Conservation (phyloP, 1,140 invertebrate species). For the Sesamia nonagrioides region DNA sequence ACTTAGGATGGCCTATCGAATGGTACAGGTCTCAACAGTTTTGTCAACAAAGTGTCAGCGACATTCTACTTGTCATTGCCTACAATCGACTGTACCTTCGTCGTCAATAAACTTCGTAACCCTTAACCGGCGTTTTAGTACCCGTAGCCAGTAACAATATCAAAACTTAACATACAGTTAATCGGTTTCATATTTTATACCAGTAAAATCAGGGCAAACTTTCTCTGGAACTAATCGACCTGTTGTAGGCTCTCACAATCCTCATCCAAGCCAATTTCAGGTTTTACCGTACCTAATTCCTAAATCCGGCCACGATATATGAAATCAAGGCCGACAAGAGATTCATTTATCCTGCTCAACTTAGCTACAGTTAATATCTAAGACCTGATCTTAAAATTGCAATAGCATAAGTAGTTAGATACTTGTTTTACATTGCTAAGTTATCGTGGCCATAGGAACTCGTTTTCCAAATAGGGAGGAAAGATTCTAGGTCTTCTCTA, state of each 20-base stretch:
- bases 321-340: slow-evolving; percentile 21
- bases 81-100: too few species aligned
- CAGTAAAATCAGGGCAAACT: background rate
- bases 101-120: too few species aligned
- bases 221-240: background rate
- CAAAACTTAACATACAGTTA: background rate
- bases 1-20: too few species aligned
- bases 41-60: too few species aligned
- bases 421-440: slow-evolving; percentile 27
- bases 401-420: slow-evolving; percentile 16
- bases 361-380: slow-evolving; percentile 26
- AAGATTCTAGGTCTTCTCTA: slow-evolving; percentile 22
- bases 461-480: slow-evolving; percentile 27
- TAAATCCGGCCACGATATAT: slow-evolving; percentile 15
- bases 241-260: background rate
- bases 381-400: slow-evolving; percentile 28
- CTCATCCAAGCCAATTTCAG: slow-evolving; percentile 5
- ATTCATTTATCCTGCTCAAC: slow-evolving; percentile 35
- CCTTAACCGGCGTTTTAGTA: too few species aligned
- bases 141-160: too few species aligned
- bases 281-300: slow-evolving; percentile 6
- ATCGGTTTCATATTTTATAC: slow-evolving; percentile 4
- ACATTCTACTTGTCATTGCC: too few species aligned
- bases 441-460: slow-evolving; percentile 10
- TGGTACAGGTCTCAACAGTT: too few species aligned